Percentiles rank a stretch among this genome's conserved stretches.
These are phyloP conservation scores for Corythaeola cristata DNA, from an alignment of 2,113 vertebrate species.

Conservation along the genomic window DNA sequence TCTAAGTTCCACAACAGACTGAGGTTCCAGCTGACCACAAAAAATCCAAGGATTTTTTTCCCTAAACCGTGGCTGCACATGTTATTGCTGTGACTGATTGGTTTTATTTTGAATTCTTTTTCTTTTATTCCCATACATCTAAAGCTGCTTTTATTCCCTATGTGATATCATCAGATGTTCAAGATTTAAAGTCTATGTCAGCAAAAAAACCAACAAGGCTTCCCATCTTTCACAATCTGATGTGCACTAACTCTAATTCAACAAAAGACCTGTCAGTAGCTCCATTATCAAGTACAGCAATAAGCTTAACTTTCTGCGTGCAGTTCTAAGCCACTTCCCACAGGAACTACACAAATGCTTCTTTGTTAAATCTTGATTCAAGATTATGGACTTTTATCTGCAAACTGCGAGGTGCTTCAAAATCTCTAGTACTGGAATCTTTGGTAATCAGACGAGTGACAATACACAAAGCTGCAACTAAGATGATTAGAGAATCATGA, in stretches of 20 bases:
- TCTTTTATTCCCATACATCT: conserved; percentile 3
- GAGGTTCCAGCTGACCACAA: not conserved
- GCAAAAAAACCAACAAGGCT: not conserved
- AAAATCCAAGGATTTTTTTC: not conserved
- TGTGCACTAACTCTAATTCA: not conserved
- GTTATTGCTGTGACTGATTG: not conserved
- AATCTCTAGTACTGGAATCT: not conserved
- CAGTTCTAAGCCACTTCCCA: conserved; percentile 49
- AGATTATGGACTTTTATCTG: conserved; percentile 12
- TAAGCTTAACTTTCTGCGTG: conserved; percentile 48
- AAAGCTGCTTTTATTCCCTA: conserved; percentile 29
- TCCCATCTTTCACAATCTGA: conserved; percentile 37
- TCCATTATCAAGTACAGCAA: conserved; percentile 45
- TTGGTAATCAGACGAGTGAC: not conserved
- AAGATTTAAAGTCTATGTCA: conserved; percentile 9
- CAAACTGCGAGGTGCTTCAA: not conserved
- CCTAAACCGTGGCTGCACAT: not conserved
- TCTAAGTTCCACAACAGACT: not conserved
- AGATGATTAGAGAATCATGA: not conserved
- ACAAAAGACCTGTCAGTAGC: conserved; percentile 42
- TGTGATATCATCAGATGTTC: not conserved
- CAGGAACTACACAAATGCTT: conserved; percentile 12
- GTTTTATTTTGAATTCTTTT: conserved; percentile 16
- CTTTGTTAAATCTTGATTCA: conserved; percentile 25
- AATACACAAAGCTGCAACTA: not conserved